These are phyloP conservation scores for Scelioninae gen. 2 DNA, from an alignment of 2,888 invertebrate species.

Conservation along the genomic window DNA sequence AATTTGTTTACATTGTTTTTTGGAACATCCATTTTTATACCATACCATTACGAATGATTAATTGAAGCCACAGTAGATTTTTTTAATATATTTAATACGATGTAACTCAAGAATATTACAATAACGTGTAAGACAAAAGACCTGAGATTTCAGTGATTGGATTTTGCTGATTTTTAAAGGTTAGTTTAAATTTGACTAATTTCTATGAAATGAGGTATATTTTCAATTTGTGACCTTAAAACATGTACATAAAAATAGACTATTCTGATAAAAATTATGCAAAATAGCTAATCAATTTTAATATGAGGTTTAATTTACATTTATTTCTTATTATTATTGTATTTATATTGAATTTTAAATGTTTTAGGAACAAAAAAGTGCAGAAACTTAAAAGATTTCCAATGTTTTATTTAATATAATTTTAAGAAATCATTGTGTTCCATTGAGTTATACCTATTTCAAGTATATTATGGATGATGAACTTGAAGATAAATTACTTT, in stretches of 20 bases:
- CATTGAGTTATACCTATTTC: background rate
- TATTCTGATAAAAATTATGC: slow-evolving; percentile 2
- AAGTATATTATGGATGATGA: slow-evolving; percentile 89
- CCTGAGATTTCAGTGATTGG: background rate
- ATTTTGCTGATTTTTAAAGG: slow-evolving; percentile 13
- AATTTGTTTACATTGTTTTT: slow-evolving; percentile 8
- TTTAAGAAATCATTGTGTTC: slow-evolving; percentile 11
- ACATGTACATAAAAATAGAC: slow-evolving; percentile 13
- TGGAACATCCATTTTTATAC: background rate
- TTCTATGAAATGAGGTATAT: background rate
- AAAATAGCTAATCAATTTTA: background rate
- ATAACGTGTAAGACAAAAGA: slow-evolving; percentile 8
- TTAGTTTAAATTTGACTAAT: slow-evolving; percentile 6
- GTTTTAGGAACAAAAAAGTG: too few species aligned
- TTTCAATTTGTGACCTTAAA: background rate
- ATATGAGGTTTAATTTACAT: too few species aligned
- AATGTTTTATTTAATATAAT: slow-evolving; percentile 26
- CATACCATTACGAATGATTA: slow-evolving; percentile 11
- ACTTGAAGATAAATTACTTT: slow-evolving; percentile 90
- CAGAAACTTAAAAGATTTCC: too few species aligned
- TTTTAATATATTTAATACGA: slow-evolving; percentile 24
- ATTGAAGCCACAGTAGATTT: slow-evolving; percentile 23
- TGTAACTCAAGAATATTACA: slow-evolving; percentile 24
- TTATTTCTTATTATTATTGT: too few species aligned
- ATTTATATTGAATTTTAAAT: too few species aligned